These are phyloP conservation scores for Drosophila busckii DNA, from an alignment of 1,140 invertebrate genomes.

Conservation along the genomic window DNA sequence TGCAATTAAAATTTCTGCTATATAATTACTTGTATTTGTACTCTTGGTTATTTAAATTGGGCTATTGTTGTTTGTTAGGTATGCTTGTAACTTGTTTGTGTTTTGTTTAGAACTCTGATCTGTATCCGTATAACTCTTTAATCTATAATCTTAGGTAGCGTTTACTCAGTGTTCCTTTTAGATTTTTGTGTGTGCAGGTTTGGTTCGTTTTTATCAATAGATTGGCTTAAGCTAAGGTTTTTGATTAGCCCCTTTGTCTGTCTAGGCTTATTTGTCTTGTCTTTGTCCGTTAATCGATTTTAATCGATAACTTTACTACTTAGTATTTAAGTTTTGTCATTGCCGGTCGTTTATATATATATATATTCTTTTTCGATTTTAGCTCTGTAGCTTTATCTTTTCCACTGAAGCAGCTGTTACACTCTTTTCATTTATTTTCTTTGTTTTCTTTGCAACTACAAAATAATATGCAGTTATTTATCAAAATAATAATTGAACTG, in stretches of 20 bases:
- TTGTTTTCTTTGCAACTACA: constrained; percentile 42
- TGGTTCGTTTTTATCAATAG: constrained; percentile 26
- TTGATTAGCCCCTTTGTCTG: constrained; percentile 43
- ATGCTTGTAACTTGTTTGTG: constrained; percentile 63
- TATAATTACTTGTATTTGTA: constrained; percentile 79
- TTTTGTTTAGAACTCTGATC: constrained; percentile 24
- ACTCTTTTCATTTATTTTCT: constrained; percentile 12
- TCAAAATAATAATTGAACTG: constrained; percentile 4
- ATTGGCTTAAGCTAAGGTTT: constrained; percentile 29
- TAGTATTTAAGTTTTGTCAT: constrained; percentile 17
- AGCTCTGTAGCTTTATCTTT: constrained; percentile 8
- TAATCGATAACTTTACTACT: neutral
- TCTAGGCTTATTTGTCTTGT: constrained; percentile 42
- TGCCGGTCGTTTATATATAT: constrained; percentile 9
- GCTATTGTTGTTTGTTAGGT: constrained; percentile 78
- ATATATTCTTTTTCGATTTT: constrained; percentile 10
- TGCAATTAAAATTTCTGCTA: constrained; percentile 77
- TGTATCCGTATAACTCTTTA: constrained; percentile 29
- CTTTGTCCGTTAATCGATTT: neutral
- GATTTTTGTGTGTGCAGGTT: constrained; percentile 18
- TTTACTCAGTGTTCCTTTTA: constrained; percentile 12
- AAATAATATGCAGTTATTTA: constrained; percentile 9
- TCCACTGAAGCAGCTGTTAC: constrained; percentile 51
- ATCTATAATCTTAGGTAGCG: constrained; percentile 7
- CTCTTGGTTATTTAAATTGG: constrained; percentile 79